These are phyloP conservation scores for Crocuta crocuta DNA, from an alignment of 2,113 vertebrate species.

Conservation along the genomic window DNA sequence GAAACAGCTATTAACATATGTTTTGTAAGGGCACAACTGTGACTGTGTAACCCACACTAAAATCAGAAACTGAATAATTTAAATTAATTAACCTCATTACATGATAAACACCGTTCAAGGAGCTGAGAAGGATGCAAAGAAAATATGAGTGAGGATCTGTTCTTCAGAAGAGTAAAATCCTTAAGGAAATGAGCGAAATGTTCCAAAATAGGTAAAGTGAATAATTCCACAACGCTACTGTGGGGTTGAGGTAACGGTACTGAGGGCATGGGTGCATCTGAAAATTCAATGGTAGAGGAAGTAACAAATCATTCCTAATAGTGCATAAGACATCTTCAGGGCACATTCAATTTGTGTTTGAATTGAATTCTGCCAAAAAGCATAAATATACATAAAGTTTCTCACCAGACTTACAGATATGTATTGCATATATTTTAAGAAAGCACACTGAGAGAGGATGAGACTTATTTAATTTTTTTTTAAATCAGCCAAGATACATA, in stretches of 20 bases:
- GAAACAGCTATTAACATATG: background rate
- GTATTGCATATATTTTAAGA: background rate
- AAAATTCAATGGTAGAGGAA: background rate
- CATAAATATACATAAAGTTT: background rate
- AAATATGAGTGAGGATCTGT: background rate
- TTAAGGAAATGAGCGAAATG: background rate
- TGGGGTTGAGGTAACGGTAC: background rate
- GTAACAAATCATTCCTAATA: background rate
- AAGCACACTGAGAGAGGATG: background rate
- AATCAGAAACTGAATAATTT: background rate
- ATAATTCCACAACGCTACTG: background rate
- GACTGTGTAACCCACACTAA: background rate
- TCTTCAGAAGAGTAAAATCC: background rate
- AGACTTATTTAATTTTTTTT: slow-evolving; percentile 2
- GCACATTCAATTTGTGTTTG: background rate
- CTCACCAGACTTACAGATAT: background rate
- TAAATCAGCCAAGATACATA: background rate
- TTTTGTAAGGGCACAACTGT: background rate
- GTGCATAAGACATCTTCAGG: background rate
- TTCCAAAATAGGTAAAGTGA: background rate
- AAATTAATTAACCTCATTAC: background rate
- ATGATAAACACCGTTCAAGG: background rate
- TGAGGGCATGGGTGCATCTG: background rate
- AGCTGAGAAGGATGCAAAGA: background rate
- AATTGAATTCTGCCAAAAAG: background rate